These are phyloP conservation scores for Poecile montanus DNA, from an alignment of 2,797 vertebrate species.

Conservation along the genomic window DNA sequence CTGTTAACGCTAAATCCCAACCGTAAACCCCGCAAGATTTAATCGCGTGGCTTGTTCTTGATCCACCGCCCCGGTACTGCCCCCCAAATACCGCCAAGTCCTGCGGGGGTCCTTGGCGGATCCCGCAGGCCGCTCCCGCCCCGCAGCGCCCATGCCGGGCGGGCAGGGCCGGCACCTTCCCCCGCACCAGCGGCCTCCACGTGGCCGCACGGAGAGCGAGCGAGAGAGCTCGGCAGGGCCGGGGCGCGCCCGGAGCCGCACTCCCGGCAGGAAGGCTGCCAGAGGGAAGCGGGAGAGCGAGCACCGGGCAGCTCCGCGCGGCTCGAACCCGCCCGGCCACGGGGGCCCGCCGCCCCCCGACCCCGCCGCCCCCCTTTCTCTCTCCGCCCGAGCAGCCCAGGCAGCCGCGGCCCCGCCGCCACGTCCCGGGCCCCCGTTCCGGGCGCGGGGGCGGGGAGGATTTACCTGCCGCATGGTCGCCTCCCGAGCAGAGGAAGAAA, in stretches of 20 bases:
- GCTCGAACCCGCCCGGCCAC: background rate
- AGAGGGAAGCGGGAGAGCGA: accelerated
- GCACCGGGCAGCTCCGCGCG: background rate
- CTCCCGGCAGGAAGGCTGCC: too few species aligned
- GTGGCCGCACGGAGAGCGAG: background rate
- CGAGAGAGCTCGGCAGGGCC: background rate
- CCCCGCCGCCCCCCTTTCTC: background rate
- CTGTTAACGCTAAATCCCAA: background rate
- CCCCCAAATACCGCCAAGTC: accelerated
- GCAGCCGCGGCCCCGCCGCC: background rate
- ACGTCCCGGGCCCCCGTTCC: background rate
- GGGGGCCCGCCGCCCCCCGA: background rate
- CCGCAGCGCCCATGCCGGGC: background rate
- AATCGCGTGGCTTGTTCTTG: accelerated
- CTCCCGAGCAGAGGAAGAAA: background rate
- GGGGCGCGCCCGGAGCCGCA: background rate
- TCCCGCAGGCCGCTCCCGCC: background rate
- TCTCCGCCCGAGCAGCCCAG: background rate
- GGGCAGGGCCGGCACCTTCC: background rate
- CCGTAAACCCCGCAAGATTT: background rate
- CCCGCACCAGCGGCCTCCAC: background rate
- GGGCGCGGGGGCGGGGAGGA: background rate
- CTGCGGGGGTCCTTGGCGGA: background rate
- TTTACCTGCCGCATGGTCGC: constrained; percentile 14
- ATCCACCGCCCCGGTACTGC: accelerated